Evolutionary conservation across 2,113 vertebrate genomes (phyloP).

Genomic region (Neodon shergylaensis): DNA sequence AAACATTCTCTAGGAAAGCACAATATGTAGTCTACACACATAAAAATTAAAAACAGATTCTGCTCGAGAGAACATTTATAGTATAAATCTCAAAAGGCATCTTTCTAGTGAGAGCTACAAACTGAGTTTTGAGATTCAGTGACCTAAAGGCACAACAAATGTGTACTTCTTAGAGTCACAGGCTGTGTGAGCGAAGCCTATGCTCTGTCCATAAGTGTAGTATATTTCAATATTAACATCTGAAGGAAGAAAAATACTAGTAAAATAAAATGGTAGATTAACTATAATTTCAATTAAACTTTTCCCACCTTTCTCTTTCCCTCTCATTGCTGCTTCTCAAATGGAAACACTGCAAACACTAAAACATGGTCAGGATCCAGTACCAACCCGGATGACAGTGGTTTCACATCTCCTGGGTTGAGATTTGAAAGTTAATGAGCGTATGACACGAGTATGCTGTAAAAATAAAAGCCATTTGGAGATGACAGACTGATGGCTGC

Average conservation of each 20-base stretch:
- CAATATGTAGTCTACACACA: neutral
- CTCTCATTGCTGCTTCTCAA: neutral
- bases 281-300: neutral
- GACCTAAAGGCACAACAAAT: neutral
- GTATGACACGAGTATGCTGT: neutral
- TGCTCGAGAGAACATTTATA: neutral
- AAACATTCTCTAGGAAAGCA: neutral
- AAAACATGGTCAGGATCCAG: neutral
- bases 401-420: neutral
- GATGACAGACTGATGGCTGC: neutral
- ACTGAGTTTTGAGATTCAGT: neutral
- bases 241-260: neutral
- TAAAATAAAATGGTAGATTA: constrained; percentile 14
- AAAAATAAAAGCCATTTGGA: neutral
- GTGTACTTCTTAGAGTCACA: neutral
- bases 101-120: neutral
- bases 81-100: neutral
- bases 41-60: neutral
- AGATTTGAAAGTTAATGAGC: neutral
- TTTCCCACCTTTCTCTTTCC: neutral
- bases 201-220: neutral
- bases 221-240: neutral
- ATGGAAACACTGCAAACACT: neutral
- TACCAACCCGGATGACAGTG: neutral
- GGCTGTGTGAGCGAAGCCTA: neutral